Percentiles rank a stretch among this genome's conserved stretches.
Evolutionary conservation across 2,797 vertebrate species (phyloP).

Genomic region (Kryptopterus vitreolus): DNA sequence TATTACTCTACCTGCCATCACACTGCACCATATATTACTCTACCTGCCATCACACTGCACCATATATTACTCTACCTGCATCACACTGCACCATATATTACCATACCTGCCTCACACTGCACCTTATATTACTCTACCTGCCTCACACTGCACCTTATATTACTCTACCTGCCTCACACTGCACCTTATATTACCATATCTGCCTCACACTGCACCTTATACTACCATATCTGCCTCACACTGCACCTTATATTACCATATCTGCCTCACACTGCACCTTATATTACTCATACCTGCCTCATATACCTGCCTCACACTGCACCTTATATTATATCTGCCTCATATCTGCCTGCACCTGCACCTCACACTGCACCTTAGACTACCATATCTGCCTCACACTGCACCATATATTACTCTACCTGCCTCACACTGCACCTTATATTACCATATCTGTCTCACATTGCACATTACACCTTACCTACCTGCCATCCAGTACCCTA

Average conservation of each 20-base stretch:
- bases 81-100: background rate
- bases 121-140: background rate
- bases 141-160: background rate
- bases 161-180: too few species aligned
- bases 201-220: background rate
- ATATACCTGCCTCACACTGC: background rate
- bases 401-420: background rate
- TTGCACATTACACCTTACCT: too few species aligned
- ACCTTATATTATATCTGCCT: background rate
- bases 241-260: background rate
- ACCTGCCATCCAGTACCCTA: background rate
- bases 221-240: background rate
- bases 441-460: background rate
- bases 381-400: background rate
- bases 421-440: background rate
- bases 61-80: background rate
- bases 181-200: background rate
- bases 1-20: too few species aligned
- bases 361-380: too few species aligned
- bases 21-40: too few species aligned
- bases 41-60: too few species aligned
- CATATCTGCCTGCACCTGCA: background rate
- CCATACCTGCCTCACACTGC: background rate
- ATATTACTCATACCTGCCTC: background rate
- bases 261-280: background rate